Conservation (phyloP, 2,888 invertebrate species). For the Drosophila nr. fundita region DNA sequence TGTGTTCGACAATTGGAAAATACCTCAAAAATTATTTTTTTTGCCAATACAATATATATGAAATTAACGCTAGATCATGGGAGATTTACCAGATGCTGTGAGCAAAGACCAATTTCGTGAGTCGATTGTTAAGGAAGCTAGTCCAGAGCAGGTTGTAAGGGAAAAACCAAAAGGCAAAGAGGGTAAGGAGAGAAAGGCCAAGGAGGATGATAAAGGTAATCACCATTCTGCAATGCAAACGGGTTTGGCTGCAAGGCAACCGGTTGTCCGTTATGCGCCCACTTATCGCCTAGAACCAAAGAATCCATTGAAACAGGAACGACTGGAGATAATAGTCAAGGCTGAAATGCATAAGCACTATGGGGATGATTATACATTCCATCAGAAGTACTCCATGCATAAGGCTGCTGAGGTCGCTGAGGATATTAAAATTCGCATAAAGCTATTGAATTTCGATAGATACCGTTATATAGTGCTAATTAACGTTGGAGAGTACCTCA, state of each 20-base stretch:
- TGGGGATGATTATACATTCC: constrained; percentile 73
- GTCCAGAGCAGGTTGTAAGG: constrained; percentile 33
- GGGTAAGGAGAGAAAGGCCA: constrained; percentile 29
- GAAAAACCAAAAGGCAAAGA: constrained; percentile 43
- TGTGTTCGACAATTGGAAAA: constrained; percentile 3
- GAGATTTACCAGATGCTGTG: constrained; percentile 31
- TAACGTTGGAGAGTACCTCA: constrained; percentile 83
- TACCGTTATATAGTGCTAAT: constrained; percentile 83
- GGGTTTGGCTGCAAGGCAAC: constrained; percentile 22
- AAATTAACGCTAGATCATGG: constrained; percentile 22
- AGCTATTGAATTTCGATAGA: constrained; percentile 82
- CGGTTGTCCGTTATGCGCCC: constrained; percentile 77
- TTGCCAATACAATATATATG: not conserved
- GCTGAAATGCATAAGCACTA: constrained; percentile 80
- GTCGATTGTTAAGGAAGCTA: constrained; percentile 18
- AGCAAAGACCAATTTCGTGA: constrained; percentile 36
- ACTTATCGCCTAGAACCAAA: constrained; percentile 84
- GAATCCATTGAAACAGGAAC: constrained; percentile 81
- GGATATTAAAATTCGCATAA: constrained; percentile 82
- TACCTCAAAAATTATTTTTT: not conserved
- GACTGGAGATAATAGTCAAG: constrained; percentile 81
- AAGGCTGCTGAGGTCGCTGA: constrained; percentile 82
- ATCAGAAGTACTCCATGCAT: constrained; percentile 78
- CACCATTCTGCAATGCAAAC: constrained; percentile 8
- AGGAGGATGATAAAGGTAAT: constrained; percentile 33